phyloP scores from a whole-genome alignment of 2,113 vertebrate species.

The Dermatemys mawii region DNA sequence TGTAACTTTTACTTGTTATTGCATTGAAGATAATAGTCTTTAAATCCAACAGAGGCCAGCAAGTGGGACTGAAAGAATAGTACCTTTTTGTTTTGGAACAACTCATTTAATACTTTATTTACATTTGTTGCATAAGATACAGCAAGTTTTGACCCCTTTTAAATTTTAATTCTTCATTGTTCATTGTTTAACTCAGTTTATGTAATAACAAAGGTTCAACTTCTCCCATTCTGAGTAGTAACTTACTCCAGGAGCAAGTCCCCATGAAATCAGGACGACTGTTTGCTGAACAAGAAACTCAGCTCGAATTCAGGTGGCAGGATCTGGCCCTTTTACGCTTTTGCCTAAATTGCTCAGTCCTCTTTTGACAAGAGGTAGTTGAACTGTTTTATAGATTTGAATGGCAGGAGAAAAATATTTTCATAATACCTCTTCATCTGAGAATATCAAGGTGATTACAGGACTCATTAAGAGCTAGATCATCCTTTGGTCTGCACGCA shows the following conservation, averaged over 20 bases:
- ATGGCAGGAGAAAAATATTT: not conserved
- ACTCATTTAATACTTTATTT: not conserved
- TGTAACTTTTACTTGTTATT: not conserved
- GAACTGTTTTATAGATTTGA: conserved; percentile 10
- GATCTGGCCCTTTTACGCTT: not conserved
- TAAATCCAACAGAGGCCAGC: not conserved
- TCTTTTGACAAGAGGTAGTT: not conserved
- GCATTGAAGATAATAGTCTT: not conserved
- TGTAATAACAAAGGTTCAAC: not conserved
- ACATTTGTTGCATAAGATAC: not conserved
- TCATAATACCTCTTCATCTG: not conserved
- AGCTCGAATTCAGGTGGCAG: not conserved
- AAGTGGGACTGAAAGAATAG: not conserved
- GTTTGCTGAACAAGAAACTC: conserved; percentile 10
- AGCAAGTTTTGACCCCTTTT: not conserved
- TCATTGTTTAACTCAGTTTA: not conserved
- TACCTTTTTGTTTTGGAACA: not conserved
- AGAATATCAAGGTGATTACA: not conserved
- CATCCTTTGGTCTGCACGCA: not conserved
- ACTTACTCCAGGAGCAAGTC: not conserved
- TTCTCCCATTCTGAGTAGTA: not conserved
- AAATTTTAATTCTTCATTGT: not conserved
- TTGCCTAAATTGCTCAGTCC: not conserved
- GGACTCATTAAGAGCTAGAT: not conserved
- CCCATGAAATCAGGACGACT: not conserved